These are phyloP conservation scores for Alviniconcha marisindica DNA, from an alignment of 1,140 invertebrate genomes.

Conservation along the genomic window DNA sequence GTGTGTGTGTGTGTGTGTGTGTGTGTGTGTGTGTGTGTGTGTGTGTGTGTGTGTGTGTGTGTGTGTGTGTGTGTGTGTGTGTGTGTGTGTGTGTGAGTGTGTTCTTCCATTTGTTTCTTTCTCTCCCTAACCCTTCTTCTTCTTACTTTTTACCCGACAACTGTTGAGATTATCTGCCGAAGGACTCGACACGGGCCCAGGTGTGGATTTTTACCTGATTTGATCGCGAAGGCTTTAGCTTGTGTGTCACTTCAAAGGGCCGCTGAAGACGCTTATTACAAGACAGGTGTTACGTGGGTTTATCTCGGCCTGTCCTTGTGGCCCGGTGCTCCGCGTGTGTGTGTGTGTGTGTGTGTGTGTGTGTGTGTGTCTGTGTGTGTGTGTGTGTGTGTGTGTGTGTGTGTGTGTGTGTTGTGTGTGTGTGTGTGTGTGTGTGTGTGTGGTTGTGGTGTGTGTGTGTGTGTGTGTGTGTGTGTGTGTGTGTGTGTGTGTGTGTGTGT, in stretches of 20 bases:
- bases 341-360: background rate
- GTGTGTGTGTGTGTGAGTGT: constrained; percentile 25
- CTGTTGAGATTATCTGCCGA: too few species aligned
- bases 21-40: background rate
- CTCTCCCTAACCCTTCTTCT: too few species aligned
- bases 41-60: constrained; percentile 20
- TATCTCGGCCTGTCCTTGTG: background rate
- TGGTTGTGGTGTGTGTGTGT: background rate
- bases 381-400: background rate
- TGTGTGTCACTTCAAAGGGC: background rate
- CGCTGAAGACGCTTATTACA: background rate
- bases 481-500: constrained; percentile 11
- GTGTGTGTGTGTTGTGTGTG: background rate
- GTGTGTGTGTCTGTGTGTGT: constrained; percentile 23
- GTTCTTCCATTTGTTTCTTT: too few species aligned
- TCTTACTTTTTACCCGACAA: too few species aligned
- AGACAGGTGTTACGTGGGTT: background rate
- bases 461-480: background rate
- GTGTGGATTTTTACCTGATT: background rate
- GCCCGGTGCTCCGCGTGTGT: background rate
- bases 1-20: constrained; percentile 18
- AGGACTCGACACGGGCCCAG: background rate
- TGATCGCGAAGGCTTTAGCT: too few species aligned
- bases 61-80: constrained; percentile 21
- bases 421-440: background rate